A percentile compares a stretch with the other conserved stretches of the same genome.
These are phyloP conservation scores for Gambusia yucatana DNA, from an alignment of 2,797 vertebrate genomes.

Conservation along the genomic window DNA sequence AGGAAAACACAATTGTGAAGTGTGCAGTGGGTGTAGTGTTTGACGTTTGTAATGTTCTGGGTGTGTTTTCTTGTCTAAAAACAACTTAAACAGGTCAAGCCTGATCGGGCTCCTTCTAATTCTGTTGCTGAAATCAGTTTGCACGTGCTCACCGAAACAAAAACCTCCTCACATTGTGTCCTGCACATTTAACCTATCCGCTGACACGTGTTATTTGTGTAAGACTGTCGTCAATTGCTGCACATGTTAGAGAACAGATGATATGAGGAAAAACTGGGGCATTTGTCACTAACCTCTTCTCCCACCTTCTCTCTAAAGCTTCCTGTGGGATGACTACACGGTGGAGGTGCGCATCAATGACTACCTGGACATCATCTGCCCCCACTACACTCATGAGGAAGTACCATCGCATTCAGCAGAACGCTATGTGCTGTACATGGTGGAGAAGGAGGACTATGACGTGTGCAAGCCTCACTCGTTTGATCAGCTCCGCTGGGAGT, in stretches of 20 bases:
- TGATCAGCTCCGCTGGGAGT: conserved; percentile 94
- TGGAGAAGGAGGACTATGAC: conserved; percentile 87
- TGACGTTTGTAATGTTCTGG: conserved; percentile 18
- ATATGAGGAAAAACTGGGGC: neutral
- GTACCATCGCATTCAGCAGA: conserved; percentile 82
- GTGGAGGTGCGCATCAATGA: conserved; percentile 90
- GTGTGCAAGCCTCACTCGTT: conserved; percentile 88
- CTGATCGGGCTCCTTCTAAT: conserved; percentile 61
- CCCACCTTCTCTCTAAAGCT: conserved; percentile 76
- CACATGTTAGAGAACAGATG: neutral
- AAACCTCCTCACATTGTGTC: conserved; percentile 15
- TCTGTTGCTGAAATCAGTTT: conserved; percentile 43
- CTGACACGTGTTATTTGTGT: neutral
- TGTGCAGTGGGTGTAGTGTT: conserved; percentile 15
- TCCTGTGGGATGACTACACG: conserved; percentile 83
- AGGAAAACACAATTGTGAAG: conserved; percentile 27
- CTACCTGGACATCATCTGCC: conserved; percentile 95
- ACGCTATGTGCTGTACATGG: conserved; percentile 93
- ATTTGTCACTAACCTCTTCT: conserved; percentile 46
- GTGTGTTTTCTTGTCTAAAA: conserved; percentile 41
- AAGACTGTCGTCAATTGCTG: neutral
- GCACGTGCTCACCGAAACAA: conserved; percentile 23
- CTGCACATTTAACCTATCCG: conserved; percentile 8
- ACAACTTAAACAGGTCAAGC: conserved; percentile 63
- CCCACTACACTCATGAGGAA: conserved; percentile 87